Conservation (phyloP, 2,888 invertebrate genomes). For the Rhodophaea formosa region DNA sequence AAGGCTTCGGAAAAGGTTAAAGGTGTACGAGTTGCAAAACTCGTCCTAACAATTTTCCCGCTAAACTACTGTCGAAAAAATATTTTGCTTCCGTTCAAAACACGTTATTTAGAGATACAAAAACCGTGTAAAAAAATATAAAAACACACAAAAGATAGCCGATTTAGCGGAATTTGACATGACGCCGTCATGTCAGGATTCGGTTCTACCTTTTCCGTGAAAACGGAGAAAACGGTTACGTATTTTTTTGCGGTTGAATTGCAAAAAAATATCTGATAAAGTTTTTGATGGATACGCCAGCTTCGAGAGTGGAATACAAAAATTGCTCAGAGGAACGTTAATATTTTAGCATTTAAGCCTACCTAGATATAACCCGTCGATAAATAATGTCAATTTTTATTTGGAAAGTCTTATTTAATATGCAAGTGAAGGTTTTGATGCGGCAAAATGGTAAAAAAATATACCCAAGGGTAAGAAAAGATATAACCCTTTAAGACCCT, state of each 20-base stretch:
- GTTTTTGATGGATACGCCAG: neutral
- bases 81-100: neutral
- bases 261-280: neutral
- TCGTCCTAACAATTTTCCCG: neutral
- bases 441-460: too few relatives aligned
- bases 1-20: too few relatives aligned
- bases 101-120: neutral
- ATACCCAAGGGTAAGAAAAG: too few relatives aligned
- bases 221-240: neutral
- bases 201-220: neutral
- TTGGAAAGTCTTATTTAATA: neutral
- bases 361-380: neutral
- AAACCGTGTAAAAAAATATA: neutral
- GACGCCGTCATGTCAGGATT: constrained; percentile 10
- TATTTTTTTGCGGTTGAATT: constrained; percentile 9
- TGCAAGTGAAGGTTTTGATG: too few relatives aligned
- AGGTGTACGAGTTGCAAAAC: neutral
- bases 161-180: constrained; percentile 14
- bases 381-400: neutral
- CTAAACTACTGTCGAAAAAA: neutral
- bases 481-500: too few relatives aligned
- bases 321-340: neutral
- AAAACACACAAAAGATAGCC: constrained; percentile 10
- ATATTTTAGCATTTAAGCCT: neutral
- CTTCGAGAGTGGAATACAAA: neutral